These are phyloP conservation scores for Phymatocera aterrima DNA, from an alignment of 2,888 invertebrate species.

Conservation along the genomic window DNA sequence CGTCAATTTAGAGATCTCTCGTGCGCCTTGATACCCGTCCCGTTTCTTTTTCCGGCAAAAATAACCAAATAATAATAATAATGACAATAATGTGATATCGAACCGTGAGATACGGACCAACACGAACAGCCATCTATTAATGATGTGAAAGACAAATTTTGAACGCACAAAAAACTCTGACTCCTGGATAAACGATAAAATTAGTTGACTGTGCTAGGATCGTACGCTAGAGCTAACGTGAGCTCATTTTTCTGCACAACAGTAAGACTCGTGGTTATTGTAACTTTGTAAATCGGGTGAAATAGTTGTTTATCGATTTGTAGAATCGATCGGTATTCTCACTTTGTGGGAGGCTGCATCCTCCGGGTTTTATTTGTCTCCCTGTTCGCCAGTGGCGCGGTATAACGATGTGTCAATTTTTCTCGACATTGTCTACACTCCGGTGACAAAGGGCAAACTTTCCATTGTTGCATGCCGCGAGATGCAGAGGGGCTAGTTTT, in stretches of 20 bases:
- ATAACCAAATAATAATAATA: conserved; percentile 18
- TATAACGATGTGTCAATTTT: conserved; percentile 42
- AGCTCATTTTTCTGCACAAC: no score
- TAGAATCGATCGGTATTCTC: no score
- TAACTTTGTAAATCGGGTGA: no score
- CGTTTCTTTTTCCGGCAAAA: neutral
- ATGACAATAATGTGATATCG: conserved; percentile 3
- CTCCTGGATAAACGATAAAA: no score
- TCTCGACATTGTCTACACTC: conserved; percentile 61
- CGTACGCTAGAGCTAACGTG: no score
- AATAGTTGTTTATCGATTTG: no score
- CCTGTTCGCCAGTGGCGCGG: neutral
- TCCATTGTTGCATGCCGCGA: conserved; percentile 61
- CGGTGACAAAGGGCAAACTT: conserved; percentile 67
- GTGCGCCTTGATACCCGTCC: conserved; percentile 1
- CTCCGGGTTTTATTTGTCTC: neutral
- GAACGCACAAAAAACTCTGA: neutral
- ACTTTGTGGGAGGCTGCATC: neutral
- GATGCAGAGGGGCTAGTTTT: conserved; percentile 49
- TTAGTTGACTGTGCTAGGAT: no score
- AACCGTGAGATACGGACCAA: neutral
- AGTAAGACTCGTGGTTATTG: no score
- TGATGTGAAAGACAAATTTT: neutral
- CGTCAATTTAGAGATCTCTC: conserved; percentile 49
- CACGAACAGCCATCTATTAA: neutral